These are phyloP conservation scores for Lypha dubia DNA, from an alignment of 2,888 invertebrate genomes.

Conservation along the genomic window DNA sequence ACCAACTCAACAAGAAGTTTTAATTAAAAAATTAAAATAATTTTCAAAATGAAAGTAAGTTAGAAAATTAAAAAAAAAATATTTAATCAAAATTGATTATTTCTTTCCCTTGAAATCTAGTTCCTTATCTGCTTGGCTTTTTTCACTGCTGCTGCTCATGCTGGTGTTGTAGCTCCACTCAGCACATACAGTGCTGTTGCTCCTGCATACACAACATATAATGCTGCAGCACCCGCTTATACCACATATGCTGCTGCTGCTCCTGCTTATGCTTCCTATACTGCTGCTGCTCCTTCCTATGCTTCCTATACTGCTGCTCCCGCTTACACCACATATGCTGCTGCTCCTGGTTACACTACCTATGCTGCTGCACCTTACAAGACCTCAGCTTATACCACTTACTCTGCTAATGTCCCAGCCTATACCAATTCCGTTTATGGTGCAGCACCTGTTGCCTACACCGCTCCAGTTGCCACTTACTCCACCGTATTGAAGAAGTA, in stretches of 20 bases:
- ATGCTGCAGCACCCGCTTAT: constrained; percentile 68
- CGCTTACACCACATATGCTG: constrained; percentile 57
- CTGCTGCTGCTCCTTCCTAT: constrained; percentile 69
- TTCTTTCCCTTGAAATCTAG: constrained; percentile 62
- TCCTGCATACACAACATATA: constrained; percentile 64
- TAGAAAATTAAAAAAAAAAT: neutral
- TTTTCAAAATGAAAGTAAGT: constrained; percentile 61
- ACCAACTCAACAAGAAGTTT: neutral
- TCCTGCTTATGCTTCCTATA: constrained; percentile 72
- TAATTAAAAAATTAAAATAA: neutral
- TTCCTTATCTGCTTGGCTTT: constrained; percentile 80
- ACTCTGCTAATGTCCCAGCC: constrained; percentile 73
- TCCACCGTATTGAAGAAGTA: constrained; percentile 63
- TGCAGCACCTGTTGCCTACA: constrained; percentile 71
- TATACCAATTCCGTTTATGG: constrained; percentile 69
- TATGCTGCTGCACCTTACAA: constrained; percentile 69
- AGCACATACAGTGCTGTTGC: constrained; percentile 72
- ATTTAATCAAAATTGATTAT: neutral
- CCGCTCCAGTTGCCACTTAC: constrained; percentile 65
- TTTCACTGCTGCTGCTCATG: constrained; percentile 79
- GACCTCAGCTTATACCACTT: constrained; percentile 68
- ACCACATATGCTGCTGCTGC: constrained; percentile 74
- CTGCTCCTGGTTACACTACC: constrained; percentile 60
- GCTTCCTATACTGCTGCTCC: constrained; percentile 73
- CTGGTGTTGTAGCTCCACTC: constrained; percentile 74